These are phyloP conservation scores for Spea multiplicata DNA, from an alignment of 2,113 vertebrate species.

Conservation along the genomic window DNA sequence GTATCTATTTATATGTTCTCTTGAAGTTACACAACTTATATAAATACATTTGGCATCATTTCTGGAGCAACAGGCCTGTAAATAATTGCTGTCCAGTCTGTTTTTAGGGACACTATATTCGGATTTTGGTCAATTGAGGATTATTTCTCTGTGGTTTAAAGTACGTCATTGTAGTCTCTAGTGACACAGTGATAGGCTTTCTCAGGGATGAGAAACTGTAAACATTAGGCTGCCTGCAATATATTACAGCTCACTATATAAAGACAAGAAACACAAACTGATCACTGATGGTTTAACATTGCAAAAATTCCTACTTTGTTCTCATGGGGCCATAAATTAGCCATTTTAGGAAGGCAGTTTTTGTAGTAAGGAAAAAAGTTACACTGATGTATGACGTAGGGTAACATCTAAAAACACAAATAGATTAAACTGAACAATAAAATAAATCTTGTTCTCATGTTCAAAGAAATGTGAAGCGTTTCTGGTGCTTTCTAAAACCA, in stretches of 20 bases:
- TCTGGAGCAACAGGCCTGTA: conserved; percentile 17
- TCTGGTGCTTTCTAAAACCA: no score
- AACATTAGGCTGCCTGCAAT: conserved; percentile 34
- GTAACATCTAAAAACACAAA: no score
- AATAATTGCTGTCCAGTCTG: conserved; percentile 26
- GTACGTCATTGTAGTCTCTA: conserved; percentile 48
- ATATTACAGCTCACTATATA: conserved; percentile 37
- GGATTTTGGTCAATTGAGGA: conserved; percentile 28
- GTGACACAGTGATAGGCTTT: conserved; percentile 43
- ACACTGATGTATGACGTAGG: neutral
- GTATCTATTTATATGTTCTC: conserved; percentile 7
- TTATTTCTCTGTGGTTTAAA: conserved; percentile 39
- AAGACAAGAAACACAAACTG: conserved; percentile 41
- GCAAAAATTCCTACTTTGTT: conserved; percentile 28
- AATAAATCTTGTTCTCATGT: no score
- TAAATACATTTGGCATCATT: conserved; percentile 17
- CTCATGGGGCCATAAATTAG: conserved; percentile 13
- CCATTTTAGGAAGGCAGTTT: conserved; percentile 2
- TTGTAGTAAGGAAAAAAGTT: conserved; percentile 7
- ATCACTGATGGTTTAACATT: conserved; percentile 23
- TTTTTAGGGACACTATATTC: conserved; percentile 34
- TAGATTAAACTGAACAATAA: no score
- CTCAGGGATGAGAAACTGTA: conserved; percentile 44
- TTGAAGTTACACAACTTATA: conserved; percentile 15
- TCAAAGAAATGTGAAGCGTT: no score